Evolutionary conservation across 64 coral and sea anemone genomes (phyloP), one percentile per base, ranked within the genome.

Genomic region (Montipora efflorescens): DNA sequence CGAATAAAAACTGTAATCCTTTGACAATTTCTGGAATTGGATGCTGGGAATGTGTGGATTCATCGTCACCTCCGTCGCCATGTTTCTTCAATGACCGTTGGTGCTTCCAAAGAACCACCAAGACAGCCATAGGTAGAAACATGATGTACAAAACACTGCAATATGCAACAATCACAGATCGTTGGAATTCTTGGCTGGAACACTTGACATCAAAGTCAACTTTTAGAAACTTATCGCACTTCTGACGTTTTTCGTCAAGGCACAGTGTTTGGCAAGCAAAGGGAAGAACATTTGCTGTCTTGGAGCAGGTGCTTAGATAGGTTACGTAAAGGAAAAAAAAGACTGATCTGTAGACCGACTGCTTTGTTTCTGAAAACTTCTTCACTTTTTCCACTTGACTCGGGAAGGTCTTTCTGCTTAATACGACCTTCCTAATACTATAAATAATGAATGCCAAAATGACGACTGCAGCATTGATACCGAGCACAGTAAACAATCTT

Each of bases 161-260:
- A 43, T 76, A 92, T 16, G 90, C 67, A 25, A 79, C 21, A 9
- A 75, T 76, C 3, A 51, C 45, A 0, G 75, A 36, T 20, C 19
- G 71, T 4, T 5, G 58, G 16, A 83, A 81, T 0, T 51, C n/a
- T 52, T 2, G 1, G 11, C 61, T 79, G n/a, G 50, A 22, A 21
- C 90, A 92, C 2, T 13, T 28, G 8, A 83, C n/a, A 14, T 25
- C 74, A 64, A 83, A 92, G 25, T 92, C 90, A 6, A 79, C 49
- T 25, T 74, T 92, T 0, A 92, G 48, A 23, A 72, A 92, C 12
- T 21, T 44, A 16, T 46, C 15, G 19, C 90, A 92, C 3, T 52
- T 6, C 1, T 46, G 5, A 23, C 62, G 15, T 9, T 61, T 73
- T 76, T 36, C 23, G 28, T 74, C 70, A 23, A n/a, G 70, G 22